Evolutionary conservation across 1,140 invertebrate genomes (phyloP), one percentile per base, ranked within the genome.

Genomic region (Caenorhabditis inopinata): DNA sequence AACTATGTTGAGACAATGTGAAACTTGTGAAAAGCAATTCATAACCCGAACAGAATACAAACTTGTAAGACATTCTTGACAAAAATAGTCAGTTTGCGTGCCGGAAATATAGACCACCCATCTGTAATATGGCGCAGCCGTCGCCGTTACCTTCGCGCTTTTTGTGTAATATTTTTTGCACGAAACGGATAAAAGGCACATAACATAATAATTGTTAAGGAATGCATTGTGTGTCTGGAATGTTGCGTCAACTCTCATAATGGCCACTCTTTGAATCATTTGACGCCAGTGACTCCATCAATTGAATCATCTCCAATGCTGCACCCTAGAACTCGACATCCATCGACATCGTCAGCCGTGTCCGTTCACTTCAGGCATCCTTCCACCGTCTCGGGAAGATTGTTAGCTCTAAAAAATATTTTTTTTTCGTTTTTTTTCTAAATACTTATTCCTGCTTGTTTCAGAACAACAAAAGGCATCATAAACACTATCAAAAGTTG

Each of bases 401-500:
- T 68, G 58, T 68, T 0, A 68, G 58, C 16, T 38, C 21, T 58
- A 2, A 2, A 9, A 21, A 11, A 21, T 16, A 29, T 68, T 9
- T 3, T n/a, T n/a, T n/a, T n/a, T n/a, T n/a, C n/a, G n/a, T n/a
- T n/a, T n/a, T n/a, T n/a, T n/a, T n/a, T n/a, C n/a, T n/a, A n/a
- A 1, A 9, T 11, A 21, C n/a, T 68, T 16, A 32, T 32, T 21
- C 11, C 6, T 9, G 35, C 3, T 16, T 21, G 11, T 68, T 38
- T 38, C 58, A 68, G 58, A 68, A 3, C 58, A 3, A 38, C 58
- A 0, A 68, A 68, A 68, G 58, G 58, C 0, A 18, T 68, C 32
- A 68, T 68, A n/a, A 68, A 68, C n/a, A 68, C 58, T 7, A 68
- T 68, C 58, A 68, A 68, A 68, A 68, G 58, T 42, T 68, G 58